Percentiles rank a stretch among this genome's conserved stretches.
These are phyloP conservation scores for Trichogramma pretiosum DNA, from an alignment of 1,140 invertebrate species.

Conservation along the genomic window DNA sequence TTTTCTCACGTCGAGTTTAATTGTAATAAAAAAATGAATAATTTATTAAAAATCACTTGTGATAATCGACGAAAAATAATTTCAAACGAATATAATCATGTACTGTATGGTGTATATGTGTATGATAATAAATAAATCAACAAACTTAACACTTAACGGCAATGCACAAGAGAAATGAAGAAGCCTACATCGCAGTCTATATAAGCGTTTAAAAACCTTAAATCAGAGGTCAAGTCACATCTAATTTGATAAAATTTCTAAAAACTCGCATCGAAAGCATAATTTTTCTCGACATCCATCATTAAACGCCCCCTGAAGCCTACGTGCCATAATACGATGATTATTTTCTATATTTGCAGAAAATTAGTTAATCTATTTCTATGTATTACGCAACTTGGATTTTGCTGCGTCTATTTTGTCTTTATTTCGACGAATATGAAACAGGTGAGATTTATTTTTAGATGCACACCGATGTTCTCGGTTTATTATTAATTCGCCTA, in stretches of 20 bases:
- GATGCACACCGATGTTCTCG: background rate
- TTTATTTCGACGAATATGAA: slow-evolving; percentile 79
- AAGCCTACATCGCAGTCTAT: no score
- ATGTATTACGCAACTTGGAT: slow-evolving; percentile 84
- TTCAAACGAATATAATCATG: no score
- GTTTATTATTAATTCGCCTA: background rate
- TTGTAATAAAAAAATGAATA: slow-evolving; percentile 2
- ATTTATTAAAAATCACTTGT: background rate
- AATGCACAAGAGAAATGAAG: no score
- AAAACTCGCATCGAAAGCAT: background rate
- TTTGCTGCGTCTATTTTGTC: slow-evolving; percentile 91
- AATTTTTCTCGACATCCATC: slow-evolving; percentile 15
- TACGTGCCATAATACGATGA: background rate
- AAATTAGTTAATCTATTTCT: slow-evolving; percentile 68
- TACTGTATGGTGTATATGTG: no score
- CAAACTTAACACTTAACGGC: no score
- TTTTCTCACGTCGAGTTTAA: background rate
- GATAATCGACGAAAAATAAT: background rate
- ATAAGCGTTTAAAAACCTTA: no score
- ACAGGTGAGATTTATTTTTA: slow-evolving; percentile 48
- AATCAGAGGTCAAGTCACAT: no score
- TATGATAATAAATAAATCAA: no score
- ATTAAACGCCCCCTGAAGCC: no score
- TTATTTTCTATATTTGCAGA: slow-evolving; percentile 37
- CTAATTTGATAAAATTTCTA: no score